phyloP scores from a whole-genome alignment of 2,797 vertebrate genomes.

The Cyprinella venusta region DNA sequence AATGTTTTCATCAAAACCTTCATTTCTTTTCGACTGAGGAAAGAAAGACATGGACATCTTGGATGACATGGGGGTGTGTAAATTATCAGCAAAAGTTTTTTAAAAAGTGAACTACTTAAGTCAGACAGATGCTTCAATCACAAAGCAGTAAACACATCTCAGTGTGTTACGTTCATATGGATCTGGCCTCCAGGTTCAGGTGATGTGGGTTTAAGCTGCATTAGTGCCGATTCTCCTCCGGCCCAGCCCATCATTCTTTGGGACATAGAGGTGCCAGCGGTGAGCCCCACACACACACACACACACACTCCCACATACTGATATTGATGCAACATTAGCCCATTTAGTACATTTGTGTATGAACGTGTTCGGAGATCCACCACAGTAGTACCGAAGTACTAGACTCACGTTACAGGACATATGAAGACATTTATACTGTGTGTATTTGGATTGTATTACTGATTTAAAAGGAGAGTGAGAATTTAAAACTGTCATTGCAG shows the following conservation, averaged over 20 bases:
- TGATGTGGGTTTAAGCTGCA: slow-evolving; percentile 67
- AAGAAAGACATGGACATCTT: no score
- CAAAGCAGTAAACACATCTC: background rate
- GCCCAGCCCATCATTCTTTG: slow-evolving; percentile 76
- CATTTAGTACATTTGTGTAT: background rate
- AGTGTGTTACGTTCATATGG: background rate
- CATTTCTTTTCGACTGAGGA: no score
- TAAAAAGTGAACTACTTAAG: no score
- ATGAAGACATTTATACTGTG: background rate
- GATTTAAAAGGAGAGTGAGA: background rate
- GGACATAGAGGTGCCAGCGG: slow-evolving; percentile 87
- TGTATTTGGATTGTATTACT: background rate
- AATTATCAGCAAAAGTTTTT: no score
- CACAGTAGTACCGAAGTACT: background rate
- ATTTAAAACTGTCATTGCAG: slow-evolving; percentile 63
- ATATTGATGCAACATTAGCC: background rate
- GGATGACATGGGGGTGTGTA: no score
- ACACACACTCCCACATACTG: background rate
- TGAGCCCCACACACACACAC: slow-evolving; percentile 61
- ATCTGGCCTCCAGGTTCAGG: slow-evolving; percentile 68
- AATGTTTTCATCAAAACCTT: no score
- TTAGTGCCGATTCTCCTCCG: slow-evolving; percentile 71
- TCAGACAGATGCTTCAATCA: background rate
- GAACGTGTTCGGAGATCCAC: background rate
- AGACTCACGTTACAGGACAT: background rate